Percentiles rank a stretch among this genome's conserved stretches.
phyloP scores from a whole-genome alignment of 92 coral and sea anemone species.

The Metridium senile region DNA sequence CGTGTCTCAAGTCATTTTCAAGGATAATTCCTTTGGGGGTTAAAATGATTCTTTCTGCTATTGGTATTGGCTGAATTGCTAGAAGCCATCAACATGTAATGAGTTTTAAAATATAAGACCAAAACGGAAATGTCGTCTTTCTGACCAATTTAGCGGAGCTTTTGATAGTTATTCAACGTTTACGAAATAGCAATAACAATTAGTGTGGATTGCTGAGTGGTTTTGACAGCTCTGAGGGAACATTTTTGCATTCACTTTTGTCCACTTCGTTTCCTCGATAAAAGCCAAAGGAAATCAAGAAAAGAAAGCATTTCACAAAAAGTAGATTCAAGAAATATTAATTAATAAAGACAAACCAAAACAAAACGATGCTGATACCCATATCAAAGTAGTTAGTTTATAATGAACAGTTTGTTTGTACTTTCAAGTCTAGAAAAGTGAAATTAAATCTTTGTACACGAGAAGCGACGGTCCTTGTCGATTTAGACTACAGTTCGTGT shows the following conservation, averaged over 20 bases:
- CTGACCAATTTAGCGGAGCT: conserved; percentile 37
- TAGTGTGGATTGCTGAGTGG: conserved; percentile 17
- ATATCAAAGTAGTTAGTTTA: too few species aligned
- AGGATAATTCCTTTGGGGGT: conserved; percentile 11
- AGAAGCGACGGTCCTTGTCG: too few species aligned
- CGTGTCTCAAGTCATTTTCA: not conserved
- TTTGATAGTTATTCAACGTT: conserved; percentile 40
- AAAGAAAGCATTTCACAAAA: not conserved
- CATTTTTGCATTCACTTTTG: not conserved
- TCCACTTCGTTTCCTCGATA: not conserved
- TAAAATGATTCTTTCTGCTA: not conserved
- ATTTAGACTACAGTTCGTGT: too few species aligned
- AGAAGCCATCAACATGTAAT: conserved; percentile 25
- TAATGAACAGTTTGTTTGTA: not conserved
- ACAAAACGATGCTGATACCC: not conserved
- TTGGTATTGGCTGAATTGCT: conserved; percentile 9
- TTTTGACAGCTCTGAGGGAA: not conserved
- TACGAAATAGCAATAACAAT: conserved; percentile 45
- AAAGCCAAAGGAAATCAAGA: not conserved
- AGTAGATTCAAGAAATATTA: not conserved
- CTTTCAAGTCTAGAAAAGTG: not conserved
- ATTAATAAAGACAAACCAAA: not conserved
- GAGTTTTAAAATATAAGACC: conserved; percentile 28
- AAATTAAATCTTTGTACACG: too few species aligned
- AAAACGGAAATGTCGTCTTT: conserved; percentile 35